Evolutionary conservation across 1,140 invertebrate genomes (phyloP).

Genomic region (Bilobella aurantiaca): DNA sequence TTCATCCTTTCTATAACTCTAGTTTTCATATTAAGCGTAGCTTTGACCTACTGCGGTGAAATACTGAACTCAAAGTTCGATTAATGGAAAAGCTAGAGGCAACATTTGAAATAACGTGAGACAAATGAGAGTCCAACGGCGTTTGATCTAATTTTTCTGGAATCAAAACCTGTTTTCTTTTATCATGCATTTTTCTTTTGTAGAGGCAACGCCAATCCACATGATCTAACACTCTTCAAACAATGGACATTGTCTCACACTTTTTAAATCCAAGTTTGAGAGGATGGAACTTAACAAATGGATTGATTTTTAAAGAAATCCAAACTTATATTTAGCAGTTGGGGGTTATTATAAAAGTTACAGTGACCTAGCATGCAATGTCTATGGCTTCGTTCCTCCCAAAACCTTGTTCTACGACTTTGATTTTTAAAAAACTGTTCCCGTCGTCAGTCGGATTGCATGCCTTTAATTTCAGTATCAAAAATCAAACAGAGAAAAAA

Average conservation of each 20-base stretch:
- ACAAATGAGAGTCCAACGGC: not conserved
- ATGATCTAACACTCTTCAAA: too few species aligned
- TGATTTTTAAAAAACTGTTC: not conserved
- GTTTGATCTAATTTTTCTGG: not conserved
- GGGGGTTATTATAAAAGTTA: conserved; percentile 1
- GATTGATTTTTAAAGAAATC: conserved; percentile 5
- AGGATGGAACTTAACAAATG: not conserved
- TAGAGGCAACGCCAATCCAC: too few species aligned
- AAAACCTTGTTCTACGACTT: not conserved
- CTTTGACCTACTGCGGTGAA: too few species aligned
- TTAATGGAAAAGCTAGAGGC: too few species aligned
- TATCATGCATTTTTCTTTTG: not conserved
- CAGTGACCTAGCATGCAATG: not conserved
- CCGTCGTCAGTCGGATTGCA: not conserved
- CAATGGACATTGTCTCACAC: not conserved
- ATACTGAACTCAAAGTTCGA: too few species aligned
- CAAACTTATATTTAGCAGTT: not conserved
- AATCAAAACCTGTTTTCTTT: conserved; percentile 2
- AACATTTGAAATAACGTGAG: too few species aligned
- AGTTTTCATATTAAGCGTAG: not conserved
- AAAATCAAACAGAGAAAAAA: not conserved
- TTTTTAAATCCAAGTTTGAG: not conserved
- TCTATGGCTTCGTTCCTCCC: not conserved
- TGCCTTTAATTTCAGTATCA: not conserved
- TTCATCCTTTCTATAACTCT: too few species aligned